phyloP scores from a whole-genome alignment of 2,888 invertebrate species.

The Oscheius sp. region DNA sequence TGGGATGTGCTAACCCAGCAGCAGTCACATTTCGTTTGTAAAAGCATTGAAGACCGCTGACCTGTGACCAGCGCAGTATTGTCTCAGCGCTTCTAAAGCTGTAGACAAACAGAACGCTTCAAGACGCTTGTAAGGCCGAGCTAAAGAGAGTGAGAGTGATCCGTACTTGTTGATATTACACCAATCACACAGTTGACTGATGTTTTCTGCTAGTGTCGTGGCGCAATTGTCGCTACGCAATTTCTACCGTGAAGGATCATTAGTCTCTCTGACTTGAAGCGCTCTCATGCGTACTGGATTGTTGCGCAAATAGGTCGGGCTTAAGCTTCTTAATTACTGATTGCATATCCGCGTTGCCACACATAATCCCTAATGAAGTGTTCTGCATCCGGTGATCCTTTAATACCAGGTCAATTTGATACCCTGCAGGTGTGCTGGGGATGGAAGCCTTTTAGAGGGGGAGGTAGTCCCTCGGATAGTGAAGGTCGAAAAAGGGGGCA shows the following conservation, averaged over 20 bases:
- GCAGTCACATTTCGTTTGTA: not conserved
- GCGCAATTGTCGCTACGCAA: conserved; percentile 4
- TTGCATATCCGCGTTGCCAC: conserved; percentile 30
- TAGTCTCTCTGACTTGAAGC: not conserved
- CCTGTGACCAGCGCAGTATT: conserved; percentile 31
- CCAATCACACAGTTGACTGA: not conserved
- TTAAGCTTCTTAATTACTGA: conserved; percentile 27
- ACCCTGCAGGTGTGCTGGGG: conserved; percentile 24
- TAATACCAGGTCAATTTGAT: conserved; percentile 12
- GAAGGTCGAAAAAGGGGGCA: not conserved
- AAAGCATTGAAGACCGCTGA: conserved; percentile 20
- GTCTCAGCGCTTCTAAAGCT: conserved; percentile 25
- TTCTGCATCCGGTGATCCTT: conserved; percentile 9
- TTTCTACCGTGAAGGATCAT: not conserved
- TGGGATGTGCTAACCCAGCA: not conserved
- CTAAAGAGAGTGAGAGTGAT: too few species aligned
- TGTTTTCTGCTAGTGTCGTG: not conserved
- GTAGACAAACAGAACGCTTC: conserved; percentile 9
- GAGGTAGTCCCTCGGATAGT: not conserved
- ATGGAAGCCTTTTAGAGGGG: not conserved
- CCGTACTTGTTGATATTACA: too few species aligned
- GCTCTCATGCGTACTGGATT: conserved; percentile 19
- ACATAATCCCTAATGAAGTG: conserved; percentile 32
- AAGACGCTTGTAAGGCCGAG: not conserved
- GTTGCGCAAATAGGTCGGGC: conserved; percentile 14